phyloP scores from a whole-genome alignment of 2,797 vertebrate genomes.

The Bovichtus diacanthus region DNA sequence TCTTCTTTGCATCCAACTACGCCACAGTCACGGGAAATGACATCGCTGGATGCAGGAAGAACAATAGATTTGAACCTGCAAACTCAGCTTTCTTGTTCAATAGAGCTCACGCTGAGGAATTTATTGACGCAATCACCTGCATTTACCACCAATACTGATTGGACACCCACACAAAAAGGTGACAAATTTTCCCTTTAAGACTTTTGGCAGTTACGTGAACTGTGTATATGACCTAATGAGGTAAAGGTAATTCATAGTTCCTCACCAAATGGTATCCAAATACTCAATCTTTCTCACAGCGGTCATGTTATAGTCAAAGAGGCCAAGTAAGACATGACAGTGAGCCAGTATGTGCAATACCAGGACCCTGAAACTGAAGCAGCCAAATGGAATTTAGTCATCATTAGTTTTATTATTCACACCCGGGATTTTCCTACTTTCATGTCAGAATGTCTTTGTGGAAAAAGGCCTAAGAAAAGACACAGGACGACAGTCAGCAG shows the following conservation, averaged over 20 bases:
- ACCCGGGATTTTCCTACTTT: not conserved
- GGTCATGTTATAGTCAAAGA: not conserved
- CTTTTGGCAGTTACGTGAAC: not conserved
- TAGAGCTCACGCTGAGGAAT: no score
- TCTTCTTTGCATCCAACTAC: no score
- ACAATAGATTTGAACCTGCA: no score
- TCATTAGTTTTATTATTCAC: not conserved
- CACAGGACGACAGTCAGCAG: not conserved
- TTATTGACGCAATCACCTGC: no score
- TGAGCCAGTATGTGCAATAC: no score
- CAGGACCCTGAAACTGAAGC: not conserved
- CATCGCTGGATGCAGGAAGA: no score
- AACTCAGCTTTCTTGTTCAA: no score
- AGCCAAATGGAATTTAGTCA: not conserved
- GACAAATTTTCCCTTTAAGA: no score
- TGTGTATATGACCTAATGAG: not conserved
- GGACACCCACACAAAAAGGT: no score
- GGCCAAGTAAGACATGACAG: not conserved
- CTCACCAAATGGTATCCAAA: not conserved
- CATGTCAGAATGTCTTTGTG: not conserved
- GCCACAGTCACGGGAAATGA: no score
- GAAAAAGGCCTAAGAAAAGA: not conserved
- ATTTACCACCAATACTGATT: no score
- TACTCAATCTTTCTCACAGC: not conserved
- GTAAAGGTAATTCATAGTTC: not conserved